Conservation (phyloP, 2,888 invertebrate genomes). For the Stenurella melanura region DNA sequence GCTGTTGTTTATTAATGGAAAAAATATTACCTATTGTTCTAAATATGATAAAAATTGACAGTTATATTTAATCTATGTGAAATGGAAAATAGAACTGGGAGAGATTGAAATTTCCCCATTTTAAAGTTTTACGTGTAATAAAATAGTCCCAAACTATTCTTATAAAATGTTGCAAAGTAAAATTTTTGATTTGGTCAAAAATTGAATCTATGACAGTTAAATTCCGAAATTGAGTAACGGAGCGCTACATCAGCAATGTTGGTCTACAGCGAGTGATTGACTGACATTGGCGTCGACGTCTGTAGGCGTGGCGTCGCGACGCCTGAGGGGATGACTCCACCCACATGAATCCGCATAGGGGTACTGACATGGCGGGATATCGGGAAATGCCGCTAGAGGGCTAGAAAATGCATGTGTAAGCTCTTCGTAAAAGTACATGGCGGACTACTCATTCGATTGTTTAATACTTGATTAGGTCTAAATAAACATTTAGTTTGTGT, state of each 20-base stretch:
- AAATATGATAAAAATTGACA: too few species aligned
- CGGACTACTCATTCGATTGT: slow-evolving; percentile 63
- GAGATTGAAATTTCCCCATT: too few species aligned
- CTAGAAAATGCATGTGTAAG: slow-evolving; percentile 64
- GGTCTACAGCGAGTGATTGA: slow-evolving; percentile 13
- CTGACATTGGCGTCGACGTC: slow-evolving; percentile 51
- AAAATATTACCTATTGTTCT: too few species aligned
- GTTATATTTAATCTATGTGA: too few species aligned
- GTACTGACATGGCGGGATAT: slow-evolving; percentile 63
- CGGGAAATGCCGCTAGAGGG: slow-evolving; percentile 67
- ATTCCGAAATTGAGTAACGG: background rate
- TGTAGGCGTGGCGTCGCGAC: slow-evolving; percentile 57
- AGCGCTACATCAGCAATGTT: slow-evolving; percentile 13
- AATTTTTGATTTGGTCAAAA: background rate
- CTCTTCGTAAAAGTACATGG: slow-evolving; percentile 65
- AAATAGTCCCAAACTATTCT: too few species aligned
- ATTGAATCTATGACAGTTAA: background rate
- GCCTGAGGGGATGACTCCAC: slow-evolving; percentile 46
- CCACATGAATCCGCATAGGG: slow-evolving; percentile 49
- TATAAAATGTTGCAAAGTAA: background rate
- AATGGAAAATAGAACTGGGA: too few species aligned
- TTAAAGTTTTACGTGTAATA: too few species aligned
- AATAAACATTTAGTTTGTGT: slow-evolving; percentile 60
- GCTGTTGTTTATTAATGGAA: too few species aligned
- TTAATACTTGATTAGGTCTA: slow-evolving; percentile 61